A percentile compares a stretch with the other conserved stretches of the same genome.
phyloP scores from a whole-genome alignment of 2,113 vertebrate genomes.

The Solea solea region DNA sequence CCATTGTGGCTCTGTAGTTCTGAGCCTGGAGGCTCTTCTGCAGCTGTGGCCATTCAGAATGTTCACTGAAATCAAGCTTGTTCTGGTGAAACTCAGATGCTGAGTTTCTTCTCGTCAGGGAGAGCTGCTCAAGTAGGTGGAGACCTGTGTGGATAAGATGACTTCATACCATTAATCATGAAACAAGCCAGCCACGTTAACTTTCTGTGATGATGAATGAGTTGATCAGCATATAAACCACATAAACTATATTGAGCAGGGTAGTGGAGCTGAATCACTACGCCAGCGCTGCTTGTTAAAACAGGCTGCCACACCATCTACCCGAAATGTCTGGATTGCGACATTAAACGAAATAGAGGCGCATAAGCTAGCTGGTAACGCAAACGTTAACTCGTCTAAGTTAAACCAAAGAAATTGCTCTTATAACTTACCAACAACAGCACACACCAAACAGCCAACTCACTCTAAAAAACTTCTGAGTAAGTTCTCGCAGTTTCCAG shows the following conservation, averaged over 20 bases:
- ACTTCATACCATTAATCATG: slow-evolving; percentile 41
- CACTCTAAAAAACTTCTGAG: not conserved
- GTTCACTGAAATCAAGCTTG: slow-evolving; percentile 2
- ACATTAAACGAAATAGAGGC: not conserved
- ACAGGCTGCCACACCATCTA: not conserved
- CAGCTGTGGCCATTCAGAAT: slow-evolving; percentile 76
- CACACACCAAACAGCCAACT: slow-evolving; percentile 15
- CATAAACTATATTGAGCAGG: not conserved
- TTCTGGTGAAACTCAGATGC: slow-evolving; percentile 14
- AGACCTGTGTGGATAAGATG: slow-evolving; percentile 16
- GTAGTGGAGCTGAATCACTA: not conserved
- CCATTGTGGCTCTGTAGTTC: slow-evolving; percentile 48
- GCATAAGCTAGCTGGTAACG: slow-evolving; percentile 30
- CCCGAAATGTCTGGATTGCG: slow-evolving; percentile 2
- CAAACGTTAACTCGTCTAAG: slow-evolving; percentile 29
- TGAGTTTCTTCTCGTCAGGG: slow-evolving; percentile 1
- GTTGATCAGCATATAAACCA: not conserved
- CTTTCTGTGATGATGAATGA: slow-evolving; percentile 2
- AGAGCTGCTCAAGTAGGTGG: not conserved
- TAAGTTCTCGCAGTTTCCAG: not conserved
- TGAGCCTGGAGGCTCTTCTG: slow-evolving; percentile 63
- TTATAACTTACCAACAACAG: not conserved
- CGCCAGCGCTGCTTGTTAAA: not conserved
- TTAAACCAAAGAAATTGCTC: not conserved
- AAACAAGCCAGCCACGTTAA: slow-evolving; percentile 56